A percentile compares a stretch with the other conserved stretches of the same genome.
phyloP scores from a whole-genome alignment of 2,113 vertebrate species.

The Haliaeetus leucogaster region DNA sequence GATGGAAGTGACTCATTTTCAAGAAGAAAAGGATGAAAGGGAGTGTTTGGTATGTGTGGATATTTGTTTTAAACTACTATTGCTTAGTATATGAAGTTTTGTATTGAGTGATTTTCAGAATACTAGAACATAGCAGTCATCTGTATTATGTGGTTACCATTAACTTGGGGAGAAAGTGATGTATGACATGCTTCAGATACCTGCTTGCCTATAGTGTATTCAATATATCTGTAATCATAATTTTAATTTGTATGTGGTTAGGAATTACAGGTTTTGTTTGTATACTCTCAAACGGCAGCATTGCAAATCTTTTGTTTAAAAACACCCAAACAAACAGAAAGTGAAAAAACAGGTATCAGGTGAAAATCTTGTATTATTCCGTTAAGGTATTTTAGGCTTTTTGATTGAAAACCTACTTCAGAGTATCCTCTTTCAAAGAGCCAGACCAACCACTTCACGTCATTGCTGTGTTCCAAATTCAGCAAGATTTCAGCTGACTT shows the following conservation, averaged over 20 bases:
- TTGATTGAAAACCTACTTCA: not conserved
- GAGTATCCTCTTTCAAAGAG: not conserved
- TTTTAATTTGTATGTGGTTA: not conserved
- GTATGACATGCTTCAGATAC: not conserved
- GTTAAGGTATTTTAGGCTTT: not conserved
- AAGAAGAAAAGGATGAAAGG: not conserved
- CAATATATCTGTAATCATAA: not conserved
- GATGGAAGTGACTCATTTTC: not conserved
- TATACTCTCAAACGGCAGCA: not conserved
- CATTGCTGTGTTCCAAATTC: not conserved
- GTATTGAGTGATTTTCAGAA: not conserved
- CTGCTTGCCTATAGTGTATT: not conserved
- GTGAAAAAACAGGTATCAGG: not conserved
- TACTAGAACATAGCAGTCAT: not conserved
- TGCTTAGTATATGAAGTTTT: not conserved
- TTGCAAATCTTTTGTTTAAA: not conserved
- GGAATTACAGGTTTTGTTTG: not conserved
- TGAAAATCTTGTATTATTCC: not conserved
- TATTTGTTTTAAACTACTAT: not conserved
- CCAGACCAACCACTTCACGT: not conserved
- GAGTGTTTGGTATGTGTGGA: conserved; percentile 40
- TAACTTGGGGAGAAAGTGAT: not conserved
- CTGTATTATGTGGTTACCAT: not conserved
- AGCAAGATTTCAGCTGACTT: not conserved
- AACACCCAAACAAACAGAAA: not conserved